phyloP scores from a whole-genome alignment of 2,888 invertebrate species.

The Orthosia cruda region DNA sequence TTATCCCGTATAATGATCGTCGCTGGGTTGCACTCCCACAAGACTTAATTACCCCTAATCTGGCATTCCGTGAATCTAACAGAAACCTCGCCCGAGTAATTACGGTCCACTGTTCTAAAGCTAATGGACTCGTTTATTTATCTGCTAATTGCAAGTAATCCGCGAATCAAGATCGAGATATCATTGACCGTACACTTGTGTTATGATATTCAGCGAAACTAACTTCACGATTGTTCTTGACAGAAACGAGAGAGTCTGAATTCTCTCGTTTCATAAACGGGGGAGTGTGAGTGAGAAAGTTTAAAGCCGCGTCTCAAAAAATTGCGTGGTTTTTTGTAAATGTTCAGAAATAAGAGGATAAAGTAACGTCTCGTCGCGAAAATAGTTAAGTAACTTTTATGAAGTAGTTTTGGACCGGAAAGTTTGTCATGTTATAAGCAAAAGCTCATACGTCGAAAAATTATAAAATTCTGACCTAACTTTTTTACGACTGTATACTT shows the following conservation, averaged over 20 bases:
- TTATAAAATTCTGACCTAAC: slow-evolving; percentile 6
- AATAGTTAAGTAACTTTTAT: slow-evolving; percentile 60
- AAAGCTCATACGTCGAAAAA: slow-evolving; percentile 28
- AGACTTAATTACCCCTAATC: slow-evolving; percentile 90
- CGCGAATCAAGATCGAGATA: slow-evolving; percentile 68
- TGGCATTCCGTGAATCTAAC: slow-evolving; percentile 87
- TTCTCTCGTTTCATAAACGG: slow-evolving; percentile 33
- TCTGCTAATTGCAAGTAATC: slow-evolving; percentile 82
- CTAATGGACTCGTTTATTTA: slow-evolving; percentile 88
- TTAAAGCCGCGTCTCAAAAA: slow-evolving; percentile 50
- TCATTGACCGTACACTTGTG: slow-evolving; percentile 42
- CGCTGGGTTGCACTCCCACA: slow-evolving; percentile 85
- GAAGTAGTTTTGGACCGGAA: slow-evolving; percentile 58
- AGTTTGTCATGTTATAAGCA: slow-evolving; percentile 34
- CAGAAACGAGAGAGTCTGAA: not conserved
- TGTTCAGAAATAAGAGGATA: slow-evolving; percentile 51
- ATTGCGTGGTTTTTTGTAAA: slow-evolving; percentile 44
- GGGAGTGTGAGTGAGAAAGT: slow-evolving; percentile 48
- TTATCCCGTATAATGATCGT: slow-evolving; percentile 89
- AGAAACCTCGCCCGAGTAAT: slow-evolving; percentile 85
- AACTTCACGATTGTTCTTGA: slow-evolving; percentile 35
- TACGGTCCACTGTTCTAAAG: slow-evolving; percentile 86
- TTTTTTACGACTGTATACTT: slow-evolving; percentile 7
- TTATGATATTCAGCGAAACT: slow-evolving; percentile 53
- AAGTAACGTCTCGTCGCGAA: slow-evolving; percentile 52